Evolutionary conservation across 2,797 vertebrate species (phyloP).

Genomic region (Catostomus latipinnis): DNA sequence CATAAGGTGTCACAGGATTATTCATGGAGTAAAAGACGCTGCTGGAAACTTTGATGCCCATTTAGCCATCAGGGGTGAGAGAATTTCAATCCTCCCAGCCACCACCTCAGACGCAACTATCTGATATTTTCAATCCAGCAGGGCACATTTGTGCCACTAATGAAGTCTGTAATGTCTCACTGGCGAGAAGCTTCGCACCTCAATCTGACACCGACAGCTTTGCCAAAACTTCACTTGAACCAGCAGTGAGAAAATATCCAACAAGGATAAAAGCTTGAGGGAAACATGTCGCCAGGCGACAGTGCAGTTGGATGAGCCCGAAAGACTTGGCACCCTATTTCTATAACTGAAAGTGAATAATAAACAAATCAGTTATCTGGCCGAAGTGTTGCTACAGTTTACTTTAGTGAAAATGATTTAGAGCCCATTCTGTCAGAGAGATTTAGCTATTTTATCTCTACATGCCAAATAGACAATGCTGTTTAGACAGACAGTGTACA

Average conservation of each 20-base stretch:
- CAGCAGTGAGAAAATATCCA: conserved; percentile 46
- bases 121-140: conserved; percentile 55
- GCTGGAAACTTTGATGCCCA: conserved; percentile 37
- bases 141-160: conserved; percentile 49
- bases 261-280: conserved; percentile 62
- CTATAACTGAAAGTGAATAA: conserved; percentile 35
- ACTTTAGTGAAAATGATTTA: conserved; percentile 16
- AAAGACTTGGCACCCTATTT: conserved; percentile 36
- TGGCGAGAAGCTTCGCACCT: conserved; percentile 55
- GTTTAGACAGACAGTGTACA: background rate
- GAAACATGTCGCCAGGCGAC: conserved; percentile 52
- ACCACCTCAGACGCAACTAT: conserved; percentile 45
- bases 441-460: conserved; percentile 5
- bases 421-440: conserved; percentile 8
- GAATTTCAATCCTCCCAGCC: conserved; percentile 42
- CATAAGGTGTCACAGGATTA: conserved; percentile 33
- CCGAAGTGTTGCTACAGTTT: conserved; percentile 17
- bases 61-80: conserved; percentile 44
- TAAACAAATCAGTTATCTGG: conserved; percentile 28
- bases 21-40: conserved; percentile 38
- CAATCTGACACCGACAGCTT: conserved; percentile 51
- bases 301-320: conserved; percentile 40
- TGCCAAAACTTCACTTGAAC: conserved; percentile 56
- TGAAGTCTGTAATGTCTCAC: conserved; percentile 53
- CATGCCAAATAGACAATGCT: conserved; percentile 15